Conservation (phyloP, 2,113 vertebrate genomes). For the Clarias magur region DNA sequence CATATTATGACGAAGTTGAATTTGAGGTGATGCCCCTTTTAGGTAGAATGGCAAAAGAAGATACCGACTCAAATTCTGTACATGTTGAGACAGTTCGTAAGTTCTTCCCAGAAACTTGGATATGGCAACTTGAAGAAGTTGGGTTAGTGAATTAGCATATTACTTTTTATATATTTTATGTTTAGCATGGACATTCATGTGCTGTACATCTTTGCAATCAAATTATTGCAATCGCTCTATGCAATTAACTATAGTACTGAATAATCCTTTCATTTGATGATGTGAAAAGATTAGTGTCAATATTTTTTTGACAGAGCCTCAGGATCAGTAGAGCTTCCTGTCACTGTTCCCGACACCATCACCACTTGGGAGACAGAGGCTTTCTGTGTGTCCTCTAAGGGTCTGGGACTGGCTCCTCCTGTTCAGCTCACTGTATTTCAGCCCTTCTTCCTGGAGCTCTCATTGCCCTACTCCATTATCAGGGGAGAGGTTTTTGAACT, state of each 20-base stretch:
- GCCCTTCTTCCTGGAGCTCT: no score
- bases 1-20: neutral
- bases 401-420: no score
- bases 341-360: no score
- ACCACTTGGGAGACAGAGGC: no score
- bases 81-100: conserved; percentile 66
- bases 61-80: neutral
- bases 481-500: no score
- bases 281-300: neutral
- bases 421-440: no score
- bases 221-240: neutral
- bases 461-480: no score
- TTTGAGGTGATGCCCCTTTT: neutral
- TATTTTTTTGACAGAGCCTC: no score
- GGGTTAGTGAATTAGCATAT: conserved; percentile 69
- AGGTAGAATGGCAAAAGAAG: no score
- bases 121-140: conserved; percentile 77
- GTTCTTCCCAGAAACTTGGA: conserved; percentile 86
- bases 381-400: no score
- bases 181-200: neutral
- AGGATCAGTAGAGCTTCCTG: no score
- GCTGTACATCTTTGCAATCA: neutral
- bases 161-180: neutral
- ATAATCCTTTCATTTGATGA: neutral
- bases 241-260: neutral